phyloP scores from a whole-genome alignment of 2,797 vertebrate genomes.

The Enteromius viviparus region DNA sequence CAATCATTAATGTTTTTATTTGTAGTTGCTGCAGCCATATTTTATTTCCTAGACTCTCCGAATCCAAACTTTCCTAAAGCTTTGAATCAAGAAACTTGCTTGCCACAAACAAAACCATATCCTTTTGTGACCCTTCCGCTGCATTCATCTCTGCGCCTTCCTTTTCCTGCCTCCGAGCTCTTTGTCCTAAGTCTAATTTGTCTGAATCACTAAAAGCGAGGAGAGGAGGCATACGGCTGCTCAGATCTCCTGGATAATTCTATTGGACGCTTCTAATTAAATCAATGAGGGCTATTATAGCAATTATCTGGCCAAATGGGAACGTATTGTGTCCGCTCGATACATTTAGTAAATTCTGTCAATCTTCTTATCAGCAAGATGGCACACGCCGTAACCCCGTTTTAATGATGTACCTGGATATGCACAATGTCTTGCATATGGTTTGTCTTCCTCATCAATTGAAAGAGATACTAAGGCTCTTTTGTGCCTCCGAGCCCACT shows the following conservation, averaged over 20 bases:
- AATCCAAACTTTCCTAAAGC: conserved; percentile 1
- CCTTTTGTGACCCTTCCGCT: neutral
- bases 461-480: conserved; percentile 39
- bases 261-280: conserved; percentile 77
- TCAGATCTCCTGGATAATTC: conserved; percentile 78
- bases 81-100: conserved; percentile 12
- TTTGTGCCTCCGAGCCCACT: conserved; percentile 37
- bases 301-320: conserved; percentile 81
- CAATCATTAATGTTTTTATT: neutral
- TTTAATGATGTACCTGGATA: conserved; percentile 69
- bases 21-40: neutral
- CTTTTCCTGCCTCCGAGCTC: conserved; percentile 34
- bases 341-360: conserved; percentile 77
- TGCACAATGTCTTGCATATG: conserved; percentile 49
- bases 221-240: conserved; percentile 62
- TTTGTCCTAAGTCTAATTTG: conserved; percentile 69
- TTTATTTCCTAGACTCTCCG: neutral
- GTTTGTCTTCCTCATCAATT: conserved; percentile 43
- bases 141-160: conserved; percentile 35
- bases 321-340: conserved; percentile 75
- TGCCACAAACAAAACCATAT: conserved; percentile 6
- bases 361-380: conserved; percentile 61
- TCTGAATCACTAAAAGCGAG: conserved; percentile 64
- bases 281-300: conserved; percentile 83
- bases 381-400: conserved; percentile 62